Evolutionary conservation across 2,113 vertebrate genomes (phyloP), one percentile per base, ranked within the genome.

Genomic region (Eretmochelys imbricata): DNA sequence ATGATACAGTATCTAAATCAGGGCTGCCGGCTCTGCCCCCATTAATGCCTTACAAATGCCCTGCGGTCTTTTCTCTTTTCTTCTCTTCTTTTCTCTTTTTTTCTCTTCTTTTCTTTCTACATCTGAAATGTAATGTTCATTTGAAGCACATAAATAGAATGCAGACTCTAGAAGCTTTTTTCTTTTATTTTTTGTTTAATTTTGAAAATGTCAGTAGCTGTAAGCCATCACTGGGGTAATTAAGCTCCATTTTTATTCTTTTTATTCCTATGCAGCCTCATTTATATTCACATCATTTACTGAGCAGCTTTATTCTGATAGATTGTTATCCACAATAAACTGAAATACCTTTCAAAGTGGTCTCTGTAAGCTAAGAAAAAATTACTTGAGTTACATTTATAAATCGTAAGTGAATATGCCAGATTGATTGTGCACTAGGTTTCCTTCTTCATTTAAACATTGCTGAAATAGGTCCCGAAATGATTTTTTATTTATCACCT

Each of bases 281-380:
- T 95, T 91, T 93, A 12, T 82, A 94, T 94, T 97, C 91, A 91
- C 59, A 6, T 53, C 35, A 95, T 85, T 85, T 90, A 35, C 51
- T 83, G 62, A 90, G 20, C 55, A 82, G 83, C 48, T 97, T 97
- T 97, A 97, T 97, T 98, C 91, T 97, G 95, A 96, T 91, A 96
- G 85, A 93, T 96, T 92, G 35, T 95, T 97, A 91, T 95, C 87
- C 93, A 86, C 51, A 87, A 91, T 95, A 97, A 97, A 94, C 85
- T 97, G 93, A 97, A 98, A 97, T 97, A 85, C 16, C 88, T 97
- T 97, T 88, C 59, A 79, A 29, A 89, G 57, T 88, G 81, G 9
- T 96, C 38, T 95, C 57, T 89, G 72, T 85, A 91, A 91, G 95
- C 96, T 85, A 94, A 91, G 89, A 95, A 97, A 97, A 97, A 97